These are phyloP conservation scores for Python bivittatus DNA, from an alignment of 2,113 vertebrate species.

Conservation along the genomic window DNA sequence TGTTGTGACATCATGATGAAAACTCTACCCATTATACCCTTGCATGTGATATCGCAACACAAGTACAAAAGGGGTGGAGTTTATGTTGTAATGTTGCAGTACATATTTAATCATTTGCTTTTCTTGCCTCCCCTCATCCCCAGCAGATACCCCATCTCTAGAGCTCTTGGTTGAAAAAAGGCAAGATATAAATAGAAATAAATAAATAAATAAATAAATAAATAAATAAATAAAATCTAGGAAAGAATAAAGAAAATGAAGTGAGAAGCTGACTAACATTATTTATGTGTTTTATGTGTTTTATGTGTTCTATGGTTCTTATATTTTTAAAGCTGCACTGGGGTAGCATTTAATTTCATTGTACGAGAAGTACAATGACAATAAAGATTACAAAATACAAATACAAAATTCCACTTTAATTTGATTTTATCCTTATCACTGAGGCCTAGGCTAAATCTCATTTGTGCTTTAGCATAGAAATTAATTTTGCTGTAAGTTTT, in stretches of 20 bases:
- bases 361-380: no score
- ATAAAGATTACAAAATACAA: no score
- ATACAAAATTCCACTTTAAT: slow-evolving; percentile 5
- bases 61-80: not conserved
- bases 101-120: not conserved
- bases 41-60: not conserved
- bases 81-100: not conserved
- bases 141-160: not conserved
- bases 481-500: not conserved
- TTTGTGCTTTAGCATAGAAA: not conserved
- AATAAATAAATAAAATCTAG: not conserved
- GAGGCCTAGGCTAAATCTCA: not conserved
- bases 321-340: no score
- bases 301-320: no score
- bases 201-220: not conserved
- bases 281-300: no score
- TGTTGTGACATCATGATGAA: no score
- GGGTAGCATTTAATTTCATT: no score
- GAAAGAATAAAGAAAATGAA: not conserved
- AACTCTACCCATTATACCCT: no score
- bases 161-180: not conserved
- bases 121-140: not conserved
- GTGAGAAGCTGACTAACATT: not conserved
- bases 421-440: not conserved
- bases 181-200: not conserved